These are phyloP conservation scores for Odontamblyopus lacepedii DNA, from an alignment of 2,797 vertebrate species.

Conservation along the genomic window DNA sequence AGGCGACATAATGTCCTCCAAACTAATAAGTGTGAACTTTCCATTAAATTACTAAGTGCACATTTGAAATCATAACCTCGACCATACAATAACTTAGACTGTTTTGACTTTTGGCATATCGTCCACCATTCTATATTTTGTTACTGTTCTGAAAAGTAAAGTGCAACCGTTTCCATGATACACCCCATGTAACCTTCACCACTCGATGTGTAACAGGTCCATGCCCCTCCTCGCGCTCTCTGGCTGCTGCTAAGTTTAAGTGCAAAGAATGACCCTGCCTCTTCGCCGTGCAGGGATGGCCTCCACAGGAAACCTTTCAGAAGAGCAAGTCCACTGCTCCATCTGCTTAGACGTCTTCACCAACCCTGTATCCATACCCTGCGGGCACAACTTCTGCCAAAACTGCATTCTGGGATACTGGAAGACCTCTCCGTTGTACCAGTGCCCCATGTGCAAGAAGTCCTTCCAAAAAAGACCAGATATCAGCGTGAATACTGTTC, in stretches of 20 bases:
- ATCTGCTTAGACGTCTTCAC: slow-evolving; percentile 84
- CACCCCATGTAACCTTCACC: slow-evolving; percentile 41
- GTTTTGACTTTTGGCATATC: no score
- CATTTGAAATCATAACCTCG: no score
- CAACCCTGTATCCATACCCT: slow-evolving; percentile 82
- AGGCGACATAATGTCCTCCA: no score
- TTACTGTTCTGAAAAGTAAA: no score
- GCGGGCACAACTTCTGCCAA: slow-evolving; percentile 85
- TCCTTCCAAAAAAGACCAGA: slow-evolving; percentile 78
- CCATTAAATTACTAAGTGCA: no score
- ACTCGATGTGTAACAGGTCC: slow-evolving; percentile 69
- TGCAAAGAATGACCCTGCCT: slow-evolving; percentile 70
- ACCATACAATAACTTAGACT: no score
- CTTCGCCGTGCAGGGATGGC: slow-evolving; percentile 79
- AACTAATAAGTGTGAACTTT: no score
- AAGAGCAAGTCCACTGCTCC: slow-evolving; percentile 85
- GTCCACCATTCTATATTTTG: no score
- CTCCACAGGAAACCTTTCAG: slow-evolving; percentile 72
- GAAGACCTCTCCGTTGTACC: slow-evolving; percentile 73
- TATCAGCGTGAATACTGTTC: slow-evolving; percentile 79
- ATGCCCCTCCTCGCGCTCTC: slow-evolving; percentile 40
- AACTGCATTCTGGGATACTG: slow-evolving; percentile 81
- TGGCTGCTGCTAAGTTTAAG: slow-evolving; percentile 51
- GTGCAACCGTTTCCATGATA: no score
- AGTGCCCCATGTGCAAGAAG: slow-evolving; percentile 85